phyloP scores from a whole-genome alignment of 1,140 invertebrate species.

The Ceratitis capitata region DNA sequence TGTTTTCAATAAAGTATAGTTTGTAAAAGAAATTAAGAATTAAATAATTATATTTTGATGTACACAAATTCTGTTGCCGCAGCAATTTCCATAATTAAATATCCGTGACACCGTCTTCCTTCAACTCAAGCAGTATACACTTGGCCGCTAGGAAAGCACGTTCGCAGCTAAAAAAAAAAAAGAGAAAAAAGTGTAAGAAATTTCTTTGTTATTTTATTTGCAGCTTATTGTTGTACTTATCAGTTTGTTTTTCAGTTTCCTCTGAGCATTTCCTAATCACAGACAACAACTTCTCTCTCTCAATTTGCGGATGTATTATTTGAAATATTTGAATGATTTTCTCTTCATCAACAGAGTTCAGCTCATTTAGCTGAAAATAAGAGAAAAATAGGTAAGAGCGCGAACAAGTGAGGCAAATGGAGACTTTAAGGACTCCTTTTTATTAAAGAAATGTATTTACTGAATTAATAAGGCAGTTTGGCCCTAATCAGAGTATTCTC shows the following conservation, averaged over 20 bases:
- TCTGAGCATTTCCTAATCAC: conserved; percentile 4
- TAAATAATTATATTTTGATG: background rate
- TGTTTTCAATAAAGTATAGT: no score
- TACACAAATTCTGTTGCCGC: background rate
- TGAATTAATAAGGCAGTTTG: no score
- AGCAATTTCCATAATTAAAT: conserved; percentile 24
- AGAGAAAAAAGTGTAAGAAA: background rate
- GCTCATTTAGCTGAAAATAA: background rate
- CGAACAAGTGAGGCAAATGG: no score
- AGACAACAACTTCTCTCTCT: background rate
- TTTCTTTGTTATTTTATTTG: background rate
- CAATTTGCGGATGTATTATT: conserved; percentile 30
- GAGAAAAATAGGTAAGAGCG: no score
- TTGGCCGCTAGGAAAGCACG: background rate
- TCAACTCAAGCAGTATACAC: conserved; percentile 23
- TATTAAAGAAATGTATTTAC: no score
- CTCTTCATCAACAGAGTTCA: conserved; percentile 31
- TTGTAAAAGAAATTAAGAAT: background rate
- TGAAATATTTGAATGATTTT: conserved; percentile 38
- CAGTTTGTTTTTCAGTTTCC: background rate
- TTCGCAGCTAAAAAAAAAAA: conserved; percentile 16
- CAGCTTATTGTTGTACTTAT: background rate
- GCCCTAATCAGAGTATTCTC: no score
- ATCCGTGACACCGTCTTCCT: conserved; percentile 28
- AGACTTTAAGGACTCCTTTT: no score